These are phyloP conservation scores for Zaprionus camerounensis DNA, from an alignment of 1,140 invertebrate species.

Conservation along the genomic window DNA sequence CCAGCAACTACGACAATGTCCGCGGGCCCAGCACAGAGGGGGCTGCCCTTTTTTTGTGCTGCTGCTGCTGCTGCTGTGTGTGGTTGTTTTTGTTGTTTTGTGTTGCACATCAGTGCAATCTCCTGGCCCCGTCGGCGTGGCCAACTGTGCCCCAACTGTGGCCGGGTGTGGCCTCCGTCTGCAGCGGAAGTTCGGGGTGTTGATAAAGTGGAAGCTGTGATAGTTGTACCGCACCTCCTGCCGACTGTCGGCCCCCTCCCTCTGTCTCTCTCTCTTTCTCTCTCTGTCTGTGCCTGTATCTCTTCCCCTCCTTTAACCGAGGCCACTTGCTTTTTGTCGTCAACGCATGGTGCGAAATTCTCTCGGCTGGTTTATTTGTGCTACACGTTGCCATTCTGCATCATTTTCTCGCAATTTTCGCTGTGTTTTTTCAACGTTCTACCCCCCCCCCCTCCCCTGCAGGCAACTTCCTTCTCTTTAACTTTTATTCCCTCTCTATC, in stretches of 20 bases:
- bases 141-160: background rate
- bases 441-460: background rate
- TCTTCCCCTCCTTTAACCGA: background rate
- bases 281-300: background rate
- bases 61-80: background rate
- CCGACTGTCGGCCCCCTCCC: background rate
- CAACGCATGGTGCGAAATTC: constrained; percentile 31
- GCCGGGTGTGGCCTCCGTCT: constrained; percentile 28
- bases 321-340: constrained; percentile 39
- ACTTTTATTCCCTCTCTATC: background rate
- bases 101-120: constrained; percentile 10
- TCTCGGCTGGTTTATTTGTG: constrained; percentile 53
- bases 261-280: background rate
- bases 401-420: constrained; percentile 66
- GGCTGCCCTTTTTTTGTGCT: background rate
- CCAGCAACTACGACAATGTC: constrained; percentile 6
- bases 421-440: constrained; percentile 14
- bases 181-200: constrained; percentile 61
- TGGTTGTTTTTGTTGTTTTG: background rate
- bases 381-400: constrained; percentile 54
- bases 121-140: constrained; percentile 7
- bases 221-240: constrained; percentile 46
- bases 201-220: constrained; percentile 63
- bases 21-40: background rate
- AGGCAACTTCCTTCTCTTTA: background rate